Evolutionary conservation across 1,140 invertebrate species (phyloP), one percentile per base, ranked within the genome.

Genomic region (Trichogramma pretiosum): DNA sequence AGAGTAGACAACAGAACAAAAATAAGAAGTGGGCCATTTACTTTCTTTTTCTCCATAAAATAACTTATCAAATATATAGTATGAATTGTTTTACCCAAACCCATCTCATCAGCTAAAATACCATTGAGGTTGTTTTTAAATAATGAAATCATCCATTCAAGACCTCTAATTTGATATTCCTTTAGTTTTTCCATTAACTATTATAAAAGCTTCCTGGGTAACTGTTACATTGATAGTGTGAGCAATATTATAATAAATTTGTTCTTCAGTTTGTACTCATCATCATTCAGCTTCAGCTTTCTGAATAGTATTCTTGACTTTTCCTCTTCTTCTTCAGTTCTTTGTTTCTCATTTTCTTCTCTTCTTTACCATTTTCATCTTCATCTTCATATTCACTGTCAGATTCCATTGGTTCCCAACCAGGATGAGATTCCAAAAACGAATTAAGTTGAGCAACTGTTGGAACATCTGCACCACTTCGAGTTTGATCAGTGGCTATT

Each of bases 181-280:
- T 95, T 95, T 1, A 96, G 73, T n/a, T 54, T 81, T 80, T 42
- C 92, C 93, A 72, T 93, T 93, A 24, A 94, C 84, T 77, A 96
- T 75, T 53, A 96, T 89, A 30, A 78, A 79, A 22, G 92, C 83
- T 75, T 97, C 93, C 70, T 93, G 89, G 13, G 77, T 83, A 17
- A 97, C 84, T 47, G 82, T 82, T 71, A 96, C 93, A 56, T 85
- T 81, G 50, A 94, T 83, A 17, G 89, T 92, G 65, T 97, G 93
- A 32, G 93, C 93, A 72, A 95, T 93, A 56, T 85, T 82, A 60
- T 89, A 89, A 59, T 89, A 89, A 5, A 84, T 88, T 55, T 87
- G 84, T 68, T 88, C 85, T 62, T 87, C 85, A 9, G 82, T 46
- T 73, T 71, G 65, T 95, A 94, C 63, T 96, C 91, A 63, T 97